phyloP scores from a whole-genome alignment of 2,888 invertebrate species.

The Hyposoter dolosus region DNA sequence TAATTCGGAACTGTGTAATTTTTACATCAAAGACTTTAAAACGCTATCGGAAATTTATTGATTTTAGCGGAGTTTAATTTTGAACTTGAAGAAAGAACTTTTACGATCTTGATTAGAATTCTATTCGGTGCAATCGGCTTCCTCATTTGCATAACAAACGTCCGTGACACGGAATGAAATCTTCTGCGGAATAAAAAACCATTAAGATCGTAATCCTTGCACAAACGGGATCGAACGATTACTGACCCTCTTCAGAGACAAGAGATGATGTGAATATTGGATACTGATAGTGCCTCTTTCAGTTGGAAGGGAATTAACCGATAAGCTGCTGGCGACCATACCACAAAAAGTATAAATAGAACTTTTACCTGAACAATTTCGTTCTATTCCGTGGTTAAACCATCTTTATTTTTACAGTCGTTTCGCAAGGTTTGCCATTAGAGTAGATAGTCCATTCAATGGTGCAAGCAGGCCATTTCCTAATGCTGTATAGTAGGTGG shows the following conservation, averaged over 20 bases:
- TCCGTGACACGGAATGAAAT: not conserved
- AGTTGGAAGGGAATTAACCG: not conserved
- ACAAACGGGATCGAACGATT: not conserved
- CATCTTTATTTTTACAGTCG: not conserved
- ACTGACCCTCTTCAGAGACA: not conserved
- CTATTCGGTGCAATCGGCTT: not conserved
- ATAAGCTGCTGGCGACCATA: not conserved
- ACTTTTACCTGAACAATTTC: not conserved
- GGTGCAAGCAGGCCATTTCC: not conserved
- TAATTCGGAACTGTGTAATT: too few relatives aligned
- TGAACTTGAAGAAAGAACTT: too few relatives aligned
- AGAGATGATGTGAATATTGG: not conserved
- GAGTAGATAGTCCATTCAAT: not conserved
- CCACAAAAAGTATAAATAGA: not conserved
- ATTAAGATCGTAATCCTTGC: not conserved
- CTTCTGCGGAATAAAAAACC: not conserved
- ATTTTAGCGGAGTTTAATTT: too few relatives aligned
- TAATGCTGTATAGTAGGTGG: not conserved
- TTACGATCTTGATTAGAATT: not conserved
- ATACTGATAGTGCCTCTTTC: not conserved
- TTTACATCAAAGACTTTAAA: too few relatives aligned
- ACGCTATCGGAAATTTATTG: too few relatives aligned
- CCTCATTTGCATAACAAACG: not conserved
- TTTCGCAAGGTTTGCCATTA: not conserved
- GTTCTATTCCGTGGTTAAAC: not conserved